A percentile compares a stretch with the other conserved stretches of the same genome.
Evolutionary conservation across 2,113 vertebrate genomes (phyloP).

Genomic region (Entomyzon cyanotis): DNA sequence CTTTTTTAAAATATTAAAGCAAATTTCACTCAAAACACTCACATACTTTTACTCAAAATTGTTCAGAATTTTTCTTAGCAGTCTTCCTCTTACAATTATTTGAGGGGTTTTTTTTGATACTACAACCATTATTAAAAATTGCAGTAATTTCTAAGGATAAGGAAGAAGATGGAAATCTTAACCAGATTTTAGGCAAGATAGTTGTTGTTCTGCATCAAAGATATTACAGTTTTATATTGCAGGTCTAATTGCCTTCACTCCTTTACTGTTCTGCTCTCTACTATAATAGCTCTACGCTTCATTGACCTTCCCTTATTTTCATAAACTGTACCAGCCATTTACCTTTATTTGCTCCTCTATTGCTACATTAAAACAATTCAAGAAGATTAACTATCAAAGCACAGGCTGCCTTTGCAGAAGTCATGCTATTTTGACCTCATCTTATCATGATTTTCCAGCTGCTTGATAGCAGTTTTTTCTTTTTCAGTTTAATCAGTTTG

Average conservation of each 20-base stretch:
- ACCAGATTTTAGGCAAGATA: background rate
- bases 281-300: slow-evolving; percentile 23
- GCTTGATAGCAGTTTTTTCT: background rate
- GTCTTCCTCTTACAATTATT: background rate
- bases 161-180: background rate
- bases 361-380: slow-evolving; percentile 27
- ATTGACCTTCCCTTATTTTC: slow-evolving; percentile 53
- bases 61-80: background rate
- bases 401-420: slow-evolving; percentile 9
- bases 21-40: background rate
- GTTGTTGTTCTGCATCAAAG: background rate
- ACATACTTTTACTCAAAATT: background rate
- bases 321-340: slow-evolving; percentile 35
- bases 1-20: background rate
- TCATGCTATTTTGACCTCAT: background rate
- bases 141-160: background rate
- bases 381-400: slow-evolving; percentile 26
- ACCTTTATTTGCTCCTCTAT: slow-evolving; percentile 22
- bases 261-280: slow-evolving; percentile 6
- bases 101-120: background rate
- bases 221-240: background rate
- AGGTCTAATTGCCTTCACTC: slow-evolving; percentile 22
- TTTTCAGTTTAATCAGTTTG: background rate
- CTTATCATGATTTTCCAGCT: slow-evolving; percentile 23
- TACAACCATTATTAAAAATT: background rate